Conservation (phyloP, 2,113 vertebrate species). For the Galeopterus variegatus region DNA sequence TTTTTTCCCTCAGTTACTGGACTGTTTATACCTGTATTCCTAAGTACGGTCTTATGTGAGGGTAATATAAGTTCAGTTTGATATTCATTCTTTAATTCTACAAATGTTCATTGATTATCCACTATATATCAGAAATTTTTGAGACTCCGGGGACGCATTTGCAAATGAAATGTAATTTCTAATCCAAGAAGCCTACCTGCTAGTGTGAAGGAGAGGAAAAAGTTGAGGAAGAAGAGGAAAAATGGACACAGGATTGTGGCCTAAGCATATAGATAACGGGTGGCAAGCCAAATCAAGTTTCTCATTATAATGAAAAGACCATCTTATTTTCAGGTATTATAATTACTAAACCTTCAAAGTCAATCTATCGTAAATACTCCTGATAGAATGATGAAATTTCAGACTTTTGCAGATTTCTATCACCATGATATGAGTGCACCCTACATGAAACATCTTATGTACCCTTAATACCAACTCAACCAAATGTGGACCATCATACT, state of each 20-base stretch:
- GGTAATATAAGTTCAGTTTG: not conserved
- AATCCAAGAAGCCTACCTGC: not conserved
- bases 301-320: not conserved
- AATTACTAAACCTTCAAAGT: not conserved
- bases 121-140: not conserved
- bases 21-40: not conserved
- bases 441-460: not conserved
- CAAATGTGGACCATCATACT: not conserved
- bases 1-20: not conserved
- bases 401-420: not conserved
- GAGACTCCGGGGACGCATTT: not conserved
- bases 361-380: not conserved
- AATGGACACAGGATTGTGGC: not conserved
- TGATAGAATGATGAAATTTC: not conserved
- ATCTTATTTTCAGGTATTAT: not conserved
- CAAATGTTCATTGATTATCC: not conserved
- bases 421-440: not conserved
- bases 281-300: not conserved
- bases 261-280: not conserved
- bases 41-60: not conserved
- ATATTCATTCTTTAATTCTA: slow-evolving; percentile 7
- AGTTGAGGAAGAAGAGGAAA: not conserved
- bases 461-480: not conserved
- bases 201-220: not conserved
- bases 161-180: slow-evolving; percentile 37